Base-by-base conservation (phyloP, 1,140 invertebrate species). In the Solenopsis invicta region DNA sequence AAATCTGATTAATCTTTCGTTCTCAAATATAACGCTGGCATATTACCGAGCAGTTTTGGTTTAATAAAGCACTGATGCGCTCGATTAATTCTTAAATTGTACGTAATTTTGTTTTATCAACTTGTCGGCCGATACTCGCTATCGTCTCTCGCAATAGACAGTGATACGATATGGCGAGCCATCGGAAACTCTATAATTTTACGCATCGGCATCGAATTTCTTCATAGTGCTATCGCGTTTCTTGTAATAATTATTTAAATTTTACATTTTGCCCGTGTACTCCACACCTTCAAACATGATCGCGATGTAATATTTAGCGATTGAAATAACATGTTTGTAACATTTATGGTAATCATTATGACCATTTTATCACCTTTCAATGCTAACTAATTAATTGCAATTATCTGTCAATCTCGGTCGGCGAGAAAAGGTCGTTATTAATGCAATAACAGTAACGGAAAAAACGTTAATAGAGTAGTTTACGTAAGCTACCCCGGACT, bases 61-160 rank as follows among this genome's bases (percentile, higher is more conserved):
- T 12, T 80, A 16, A 50, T 37, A 37, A 18, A 13, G 0, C 24
- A 24, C 21, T 52, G 54, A 48, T 74, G 45, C 9, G 48, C n/a
- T 41, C n/a, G 12, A 48, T 61, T n/a, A 29, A 81, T 71, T 71
- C 34, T 41, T 69, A 56, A n/a, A 80, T 67, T 9, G 6, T 6
- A 18, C 2, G 52, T 56, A 21, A n/a, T 56, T n/a, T n/a, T 13
- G 4, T 45, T 12, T 62, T 71, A 81, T 72, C 18, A 34, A 72
- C 13, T 72, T 71, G 13, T 1, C 8, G 21, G 0, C 0, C 18
- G 24, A 5, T 8, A 3, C 41, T 72, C 2, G 41, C 12, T 81
- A 24, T 13, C 4, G 10, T 54, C 16, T 34, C 10, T 34, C 1
- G 6, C 37, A 59, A 18, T 72, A 72, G 52, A 82, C 24, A 66